phyloP scores from a whole-genome alignment of 2,113 vertebrate genomes.

The Pelecanoides urinatrix region DNA sequence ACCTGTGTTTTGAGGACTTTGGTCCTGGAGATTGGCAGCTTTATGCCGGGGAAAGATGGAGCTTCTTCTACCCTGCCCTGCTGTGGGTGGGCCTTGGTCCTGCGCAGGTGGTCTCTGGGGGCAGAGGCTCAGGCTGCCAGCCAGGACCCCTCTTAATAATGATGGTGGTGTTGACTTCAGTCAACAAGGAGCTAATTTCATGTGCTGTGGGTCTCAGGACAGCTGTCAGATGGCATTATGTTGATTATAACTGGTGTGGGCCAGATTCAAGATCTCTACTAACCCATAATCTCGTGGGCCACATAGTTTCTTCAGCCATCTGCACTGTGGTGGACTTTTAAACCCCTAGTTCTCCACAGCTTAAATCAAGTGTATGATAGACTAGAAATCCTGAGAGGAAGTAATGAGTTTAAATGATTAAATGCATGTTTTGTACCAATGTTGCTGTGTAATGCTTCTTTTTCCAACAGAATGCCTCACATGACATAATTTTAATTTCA shows the following conservation, averaged over 20 bases:
- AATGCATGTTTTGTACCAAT: constrained; percentile 53
- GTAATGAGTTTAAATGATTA: neutral
- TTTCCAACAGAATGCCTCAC: constrained; percentile 11
- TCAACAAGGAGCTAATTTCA: constrained; percentile 24
- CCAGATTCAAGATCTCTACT: neutral
- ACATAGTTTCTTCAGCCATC: neutral
- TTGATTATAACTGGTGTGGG: constrained; percentile 8
- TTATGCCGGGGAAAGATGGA: neutral
- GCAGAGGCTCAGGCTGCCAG: constrained; percentile 23
- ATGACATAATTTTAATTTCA: constrained; percentile 20
- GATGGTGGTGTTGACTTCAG: neutral
- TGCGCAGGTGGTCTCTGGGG: neutral
- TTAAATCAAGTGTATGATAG: neutral
- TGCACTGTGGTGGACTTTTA: constrained; percentile 14
- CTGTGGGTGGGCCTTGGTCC: neutral
- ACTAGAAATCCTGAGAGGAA: constrained; percentile 14
- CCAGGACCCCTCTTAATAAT: neutral
- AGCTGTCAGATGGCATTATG: constrained; percentile 51
- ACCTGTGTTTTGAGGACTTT: neutral
- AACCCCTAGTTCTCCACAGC: constrained; percentile 8
- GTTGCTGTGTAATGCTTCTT: constrained; percentile 28
- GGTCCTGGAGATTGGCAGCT: neutral
- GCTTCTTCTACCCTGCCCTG: neutral
- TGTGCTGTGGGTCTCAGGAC: neutral
- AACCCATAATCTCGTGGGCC: neutral